Evolutionary conservation across 2,113 vertebrate species (phyloP).

Genomic region (Piliocolobus tephrosceles): DNA sequence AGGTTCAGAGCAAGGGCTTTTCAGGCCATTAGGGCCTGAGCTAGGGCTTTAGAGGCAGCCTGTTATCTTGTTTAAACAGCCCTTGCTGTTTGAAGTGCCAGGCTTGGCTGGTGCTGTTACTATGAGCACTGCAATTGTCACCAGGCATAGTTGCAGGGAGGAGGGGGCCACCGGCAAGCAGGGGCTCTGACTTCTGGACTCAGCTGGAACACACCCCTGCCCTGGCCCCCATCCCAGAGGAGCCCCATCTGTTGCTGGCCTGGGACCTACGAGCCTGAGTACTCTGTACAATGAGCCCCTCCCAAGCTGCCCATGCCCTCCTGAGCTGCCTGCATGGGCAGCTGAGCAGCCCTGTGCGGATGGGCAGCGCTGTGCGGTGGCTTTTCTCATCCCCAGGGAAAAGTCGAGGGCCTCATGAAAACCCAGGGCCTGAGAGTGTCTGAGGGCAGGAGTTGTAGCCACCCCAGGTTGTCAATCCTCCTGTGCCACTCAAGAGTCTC

Average conservation of each 20-base stretch:
- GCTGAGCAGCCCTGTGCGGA: background rate
- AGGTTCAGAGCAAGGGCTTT: background rate
- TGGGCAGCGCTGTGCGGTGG: too few relatives aligned
- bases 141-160: background rate
- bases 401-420: background rate
- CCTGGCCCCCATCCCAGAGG: background rate
- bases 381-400: background rate
- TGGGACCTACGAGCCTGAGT: background rate
- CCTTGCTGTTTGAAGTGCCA: slow-evolving; percentile 57
- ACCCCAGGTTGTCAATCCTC: background rate
- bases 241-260: slow-evolving; percentile 10
- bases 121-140: slow-evolving; percentile 29
- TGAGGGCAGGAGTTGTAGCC: background rate
- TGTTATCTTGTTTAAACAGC: slow-evolving; percentile 74
- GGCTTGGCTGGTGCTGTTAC: slow-evolving; percentile 19
- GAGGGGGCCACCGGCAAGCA: background rate
- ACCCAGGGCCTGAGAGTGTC: background rate
- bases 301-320: background rate
- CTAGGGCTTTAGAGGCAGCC: slow-evolving; percentile 41
- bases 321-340: background rate
- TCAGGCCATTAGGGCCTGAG: slow-evolving; percentile 11
- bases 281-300: background rate
- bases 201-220: background rate
- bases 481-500: background rate
- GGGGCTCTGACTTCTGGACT: background rate